Evolutionary conservation across 2,113 vertebrate genomes (phyloP).

Genomic region (Epinephelus cyanopodus): DNA sequence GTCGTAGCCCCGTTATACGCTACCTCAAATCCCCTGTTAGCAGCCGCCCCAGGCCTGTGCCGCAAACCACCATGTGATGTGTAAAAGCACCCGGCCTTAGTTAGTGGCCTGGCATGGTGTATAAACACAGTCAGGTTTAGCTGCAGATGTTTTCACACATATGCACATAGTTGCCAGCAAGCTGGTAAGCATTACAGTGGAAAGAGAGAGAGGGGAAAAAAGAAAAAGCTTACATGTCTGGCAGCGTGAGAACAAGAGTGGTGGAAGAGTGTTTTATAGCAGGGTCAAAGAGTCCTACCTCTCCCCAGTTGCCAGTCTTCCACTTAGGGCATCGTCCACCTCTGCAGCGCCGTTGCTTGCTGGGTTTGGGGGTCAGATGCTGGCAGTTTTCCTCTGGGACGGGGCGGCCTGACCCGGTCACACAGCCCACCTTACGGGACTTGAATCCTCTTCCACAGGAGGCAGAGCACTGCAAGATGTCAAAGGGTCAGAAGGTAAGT

Average conservation of each 20-base stretch:
- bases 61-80: slow-evolving; percentile 40
- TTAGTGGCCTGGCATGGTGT: slow-evolving; percentile 45
- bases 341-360: slow-evolving; percentile 91
- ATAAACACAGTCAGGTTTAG: slow-evolving; percentile 32
- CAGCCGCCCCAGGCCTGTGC: slow-evolving; percentile 17
- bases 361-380: slow-evolving; percentile 88
- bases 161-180: slow-evolving; percentile 35
- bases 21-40: slow-evolving; percentile 17
- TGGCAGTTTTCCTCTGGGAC: slow-evolving; percentile 91
- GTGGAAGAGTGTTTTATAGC: slow-evolving; percentile 39
- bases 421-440: slow-evolving; percentile 91
- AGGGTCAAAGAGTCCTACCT: slow-evolving; percentile 85
- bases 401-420: slow-evolving; percentile 88
- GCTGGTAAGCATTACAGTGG: slow-evolving; percentile 54
- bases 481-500: slow-evolving; percentile 24
- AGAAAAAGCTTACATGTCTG: slow-evolving; percentile 36
- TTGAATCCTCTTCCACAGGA: slow-evolving; percentile 94
- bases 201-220: not conserved
- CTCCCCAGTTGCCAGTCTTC: slow-evolving; percentile 93
- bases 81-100: slow-evolving; percentile 47
- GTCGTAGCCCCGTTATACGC: not conserved
- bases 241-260: slow-evolving; percentile 46
- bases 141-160: slow-evolving; percentile 60
- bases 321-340: slow-evolving; percentile 93
- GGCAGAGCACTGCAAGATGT: slow-evolving; percentile 91